Base-by-base conservation (phyloP, 1,140 invertebrate species). In the Hestina assimilis region DNA sequence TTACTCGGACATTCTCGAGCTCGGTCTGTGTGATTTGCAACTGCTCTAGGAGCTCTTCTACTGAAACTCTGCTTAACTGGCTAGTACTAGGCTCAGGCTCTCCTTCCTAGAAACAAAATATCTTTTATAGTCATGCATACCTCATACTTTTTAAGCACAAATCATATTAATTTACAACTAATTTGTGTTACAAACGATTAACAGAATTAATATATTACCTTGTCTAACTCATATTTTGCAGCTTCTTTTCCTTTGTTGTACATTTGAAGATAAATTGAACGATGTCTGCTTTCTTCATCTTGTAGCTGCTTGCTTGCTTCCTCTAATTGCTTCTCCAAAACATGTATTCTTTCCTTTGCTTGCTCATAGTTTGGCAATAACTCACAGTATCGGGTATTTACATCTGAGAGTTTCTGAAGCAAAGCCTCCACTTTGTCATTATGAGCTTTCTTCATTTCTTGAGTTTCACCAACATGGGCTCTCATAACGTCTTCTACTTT, bases 1-100 rank as follows among this genome's bases (percentile, higher is more conserved):
- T 92, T 90, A 96, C 95, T 92, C 94, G 93, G 69, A 96, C 91
- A 83, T 95, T 95, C 79, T 96, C 94, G 72, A 96, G 90, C 89
- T 96, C 95, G 28, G 91, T 92, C 87, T 95, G 93, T 8, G 95
- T 95, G 51, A 93, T 92, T 76, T 95, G 93, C 58, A 96, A 84
- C 75, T 96, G 93, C 75, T 94, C 92, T 66, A 95, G 83, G 58
- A 96, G 89, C 78, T 96, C 93, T 61, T 94, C 92, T 31, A 95
- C 93, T 14, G 94, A 93, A 24, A 94, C 91, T 74, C 94, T 90
- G 64, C 89, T 91, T 45, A 92, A 89, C 48, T 76, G 77, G 20
- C 79, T 72, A 41, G 79, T 90, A 64, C 71, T 88, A 61, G 75
- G 91, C 75, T 57, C 91, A 86, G 71, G 81, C 59, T 93, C 92